Percentiles rank a stretch among this genome's conserved stretches.
phyloP scores from a whole-genome alignment of 2,888 invertebrate genomes.

The Campoletis raptor region DNA sequence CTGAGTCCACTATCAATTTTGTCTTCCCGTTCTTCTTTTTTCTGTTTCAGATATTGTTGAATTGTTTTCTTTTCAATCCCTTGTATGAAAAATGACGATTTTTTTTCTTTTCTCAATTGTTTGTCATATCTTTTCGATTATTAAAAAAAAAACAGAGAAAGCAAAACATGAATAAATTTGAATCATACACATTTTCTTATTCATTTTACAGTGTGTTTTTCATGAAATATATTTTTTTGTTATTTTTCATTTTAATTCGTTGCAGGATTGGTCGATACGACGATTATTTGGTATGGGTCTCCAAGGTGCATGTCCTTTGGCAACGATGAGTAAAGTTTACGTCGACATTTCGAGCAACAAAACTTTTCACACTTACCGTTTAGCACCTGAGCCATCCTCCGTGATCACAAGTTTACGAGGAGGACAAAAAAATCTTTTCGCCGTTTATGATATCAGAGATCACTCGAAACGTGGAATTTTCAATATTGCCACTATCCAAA shows the following conservation, averaged over 20 bases:
- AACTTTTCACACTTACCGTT: conserved; percentile 87
- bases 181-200: neutral
- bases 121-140: neutral
- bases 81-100: no score
- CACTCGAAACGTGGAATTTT: conserved; percentile 86
- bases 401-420: conserved; percentile 89
- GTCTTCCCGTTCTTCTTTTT: no score
- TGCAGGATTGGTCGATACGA: conserved; percentile 93
- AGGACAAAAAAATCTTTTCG: conserved; percentile 89
- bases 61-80: no score
- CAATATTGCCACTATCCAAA: conserved; percentile 89
- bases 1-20: no score
- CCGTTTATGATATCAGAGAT: conserved; percentile 89
- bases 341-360: conserved; percentile 90
- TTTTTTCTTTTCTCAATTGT: neutral
- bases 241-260: neutral
- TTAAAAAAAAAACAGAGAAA: neutral
- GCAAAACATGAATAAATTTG: neutral
- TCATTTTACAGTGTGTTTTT: neutral
- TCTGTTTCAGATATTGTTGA: no score
- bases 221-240: neutral
- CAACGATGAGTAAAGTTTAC: conserved; percentile 91
- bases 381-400: conserved; percentile 88
- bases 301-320: conserved; percentile 92
- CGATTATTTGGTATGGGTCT: conserved; percentile 95